Evolutionary conservation across 2,888 invertebrate species (phyloP).

Genomic region (Trichogramma evanescens): DNA sequence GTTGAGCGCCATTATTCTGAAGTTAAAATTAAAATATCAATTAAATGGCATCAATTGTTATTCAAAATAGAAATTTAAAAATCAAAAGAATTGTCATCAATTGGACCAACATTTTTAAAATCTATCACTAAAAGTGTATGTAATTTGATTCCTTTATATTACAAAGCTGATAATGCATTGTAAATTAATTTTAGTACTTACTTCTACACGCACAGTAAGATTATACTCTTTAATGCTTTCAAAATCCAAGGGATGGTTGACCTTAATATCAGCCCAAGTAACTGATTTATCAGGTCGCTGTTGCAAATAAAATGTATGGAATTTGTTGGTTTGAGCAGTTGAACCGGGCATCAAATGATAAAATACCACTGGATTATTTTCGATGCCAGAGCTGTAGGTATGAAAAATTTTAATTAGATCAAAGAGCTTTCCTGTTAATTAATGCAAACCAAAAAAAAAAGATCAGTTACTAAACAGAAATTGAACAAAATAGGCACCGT

Average conservation of each 20-base stretch:
- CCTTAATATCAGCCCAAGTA: slow-evolving; percentile 94
- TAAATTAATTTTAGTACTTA: slow-evolving; percentile 47
- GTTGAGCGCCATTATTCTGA: slow-evolving; percentile 94
- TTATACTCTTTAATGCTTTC: slow-evolving; percentile 94
- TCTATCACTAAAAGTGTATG: background rate
- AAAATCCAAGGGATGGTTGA: slow-evolving; percentile 91
- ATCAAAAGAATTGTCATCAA: no score
- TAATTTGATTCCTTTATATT: background rate
- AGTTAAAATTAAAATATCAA: background rate
- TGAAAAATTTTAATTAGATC: no score
- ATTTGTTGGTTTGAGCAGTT: slow-evolving; percentile 92
- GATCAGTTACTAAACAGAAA: no score
- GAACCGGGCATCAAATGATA: slow-evolving; percentile 93
- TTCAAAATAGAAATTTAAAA: no score
- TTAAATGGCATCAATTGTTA: no score
- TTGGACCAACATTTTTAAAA: no score
- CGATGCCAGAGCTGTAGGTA: slow-evolving; percentile 79
- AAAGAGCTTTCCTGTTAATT: no score
- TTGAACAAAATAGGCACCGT: no score
- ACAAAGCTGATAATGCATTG: background rate
- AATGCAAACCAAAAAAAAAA: no score
- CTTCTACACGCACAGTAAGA: slow-evolving; percentile 92
- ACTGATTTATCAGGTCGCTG: slow-evolving; percentile 86
- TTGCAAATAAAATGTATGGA: slow-evolving; percentile 91
- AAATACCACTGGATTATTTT: slow-evolving; percentile 92